Evolutionary conservation across 2,888 invertebrate species (phyloP).

Genomic region (Agrotis segetum): DNA sequence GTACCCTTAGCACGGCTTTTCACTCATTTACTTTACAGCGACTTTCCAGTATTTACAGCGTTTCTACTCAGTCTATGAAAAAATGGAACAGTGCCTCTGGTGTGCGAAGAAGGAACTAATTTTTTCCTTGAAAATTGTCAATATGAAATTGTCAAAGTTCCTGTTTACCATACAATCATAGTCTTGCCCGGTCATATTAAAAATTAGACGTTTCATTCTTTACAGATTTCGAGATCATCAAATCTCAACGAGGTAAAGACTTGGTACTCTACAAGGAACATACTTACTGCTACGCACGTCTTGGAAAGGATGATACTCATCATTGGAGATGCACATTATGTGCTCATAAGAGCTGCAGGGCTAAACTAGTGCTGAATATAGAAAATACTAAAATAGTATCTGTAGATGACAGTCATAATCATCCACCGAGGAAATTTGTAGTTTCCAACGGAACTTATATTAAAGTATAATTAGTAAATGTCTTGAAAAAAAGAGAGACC

Average conservation of each 20-base stretch:
- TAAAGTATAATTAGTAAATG: conserved; percentile 1
- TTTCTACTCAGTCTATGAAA: no score
- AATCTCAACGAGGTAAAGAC: conserved; percentile 18
- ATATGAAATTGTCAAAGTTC: no score
- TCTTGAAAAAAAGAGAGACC: neutral
- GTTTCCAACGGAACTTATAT: conserved; percentile 18
- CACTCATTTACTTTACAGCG: no score
- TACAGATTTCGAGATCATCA: conserved; percentile 25
- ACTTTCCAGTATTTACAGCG: no score
- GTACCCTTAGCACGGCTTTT: no score
- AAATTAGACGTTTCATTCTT: neutral
- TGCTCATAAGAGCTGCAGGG: conserved; percentile 26
- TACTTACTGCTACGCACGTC: conserved; percentile 15
- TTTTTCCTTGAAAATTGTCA: no score
- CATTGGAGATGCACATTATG: conserved; percentile 39
- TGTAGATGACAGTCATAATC: conserved; percentile 21
- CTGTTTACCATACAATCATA: no score
- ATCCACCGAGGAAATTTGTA: conserved; percentile 21
- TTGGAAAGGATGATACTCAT: conserved; percentile 5
- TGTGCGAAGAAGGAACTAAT: no score
- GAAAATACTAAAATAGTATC: conserved; percentile 15
- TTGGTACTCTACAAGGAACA: conserved; percentile 17
- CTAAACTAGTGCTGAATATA: conserved; percentile 25
- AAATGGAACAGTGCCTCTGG: no score
- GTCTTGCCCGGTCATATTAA: neutral